A percentile compares a stretch with the other conserved stretches of the same genome.
Evolutionary conservation across 2,797 vertebrate species (phyloP).

Genomic region (Molossus molossus): DNA sequence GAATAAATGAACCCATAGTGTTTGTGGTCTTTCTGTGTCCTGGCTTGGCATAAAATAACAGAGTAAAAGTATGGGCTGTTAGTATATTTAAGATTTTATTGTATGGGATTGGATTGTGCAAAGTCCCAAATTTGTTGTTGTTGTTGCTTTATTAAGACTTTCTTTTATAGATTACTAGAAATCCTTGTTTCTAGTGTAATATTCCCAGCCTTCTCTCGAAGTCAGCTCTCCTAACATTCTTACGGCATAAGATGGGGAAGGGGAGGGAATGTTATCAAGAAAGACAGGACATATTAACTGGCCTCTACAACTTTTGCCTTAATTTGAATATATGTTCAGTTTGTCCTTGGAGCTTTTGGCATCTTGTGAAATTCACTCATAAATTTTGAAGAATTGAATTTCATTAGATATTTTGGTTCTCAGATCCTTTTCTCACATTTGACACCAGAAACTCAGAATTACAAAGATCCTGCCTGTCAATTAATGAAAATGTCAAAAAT

Average conservation of each 20-base stretch:
- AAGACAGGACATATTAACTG: too few relatives aligned
- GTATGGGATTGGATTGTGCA: not conserved
- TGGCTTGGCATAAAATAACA: not conserved
- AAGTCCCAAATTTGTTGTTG: not conserved
- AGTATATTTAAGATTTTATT: constrained; percentile 9
- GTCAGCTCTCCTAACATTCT: not conserved
- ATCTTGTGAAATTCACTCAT: not conserved
- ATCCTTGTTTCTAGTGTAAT: not conserved
- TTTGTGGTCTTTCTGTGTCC: not conserved
- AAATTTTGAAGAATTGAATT: not conserved
- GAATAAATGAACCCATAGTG: not conserved
- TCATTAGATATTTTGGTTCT: not conserved
- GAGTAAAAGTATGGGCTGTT: not conserved
- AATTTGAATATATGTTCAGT: not conserved
- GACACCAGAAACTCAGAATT: not conserved
- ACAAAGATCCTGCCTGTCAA: not conserved
- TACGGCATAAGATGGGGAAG: not conserved
- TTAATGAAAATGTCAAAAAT: not conserved
- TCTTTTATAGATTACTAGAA: not conserved
- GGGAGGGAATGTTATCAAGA: not conserved
- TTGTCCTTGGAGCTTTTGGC: not conserved
- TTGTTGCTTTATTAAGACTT: not conserved
- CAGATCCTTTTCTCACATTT: not conserved
- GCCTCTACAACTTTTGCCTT: not conserved
- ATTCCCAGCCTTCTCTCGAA: not conserved